Evolutionary conservation across 2,797 vertebrate genomes (phyloP), one percentile per base, ranked within the genome.

Genomic region (Gallinago solitaria): DNA sequence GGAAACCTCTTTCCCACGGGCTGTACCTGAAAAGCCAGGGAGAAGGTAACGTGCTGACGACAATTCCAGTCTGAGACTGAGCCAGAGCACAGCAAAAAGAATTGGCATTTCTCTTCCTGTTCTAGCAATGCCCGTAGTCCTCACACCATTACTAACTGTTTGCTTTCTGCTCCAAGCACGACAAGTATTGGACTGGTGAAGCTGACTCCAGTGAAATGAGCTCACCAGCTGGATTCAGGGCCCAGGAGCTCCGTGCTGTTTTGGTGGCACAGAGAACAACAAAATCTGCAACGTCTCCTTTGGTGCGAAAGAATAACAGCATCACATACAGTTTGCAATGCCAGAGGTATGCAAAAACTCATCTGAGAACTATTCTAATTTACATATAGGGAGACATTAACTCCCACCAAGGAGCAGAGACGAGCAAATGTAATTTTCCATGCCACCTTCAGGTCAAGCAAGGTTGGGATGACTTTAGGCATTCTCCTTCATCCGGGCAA

Each of bases 81-180:
- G 39, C 11, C 27, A 11, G n/a, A 86, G 39, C 0, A 1, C 53
- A 81, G 61, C 15, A 88, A 32, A 71, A 80, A 80, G 21, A 59
- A 79, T 5, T 12, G 30, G 54, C n/a, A 59, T 64, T 32, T 54
- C 56, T 74, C n/a, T 25, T 84, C 87, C 73, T 73, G 27, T 25
- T 73, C 47, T 25, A 93, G 53, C 56, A 87, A 79, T 12, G 8
- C 18, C 61, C 0, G 0, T 7, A 70, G 27, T 30, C 41, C 74
- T 61, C 9, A 9, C 16, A 8, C 6, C 32, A 48, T 33, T 48
- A 60, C 43, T 57, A 33, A 47, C 41, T 32, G 5, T 19, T 43
- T 53, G 27, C 65, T 78, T 76, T 82, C 37, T 37, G 30, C n/a
- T 64, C 33, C 0, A 0, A 74, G 56, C 15, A 61, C 0, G 5